Evolutionary conservation across 1,140 invertebrate species (phyloP).

Genomic region (Neotoxoptera formosana): DNA sequence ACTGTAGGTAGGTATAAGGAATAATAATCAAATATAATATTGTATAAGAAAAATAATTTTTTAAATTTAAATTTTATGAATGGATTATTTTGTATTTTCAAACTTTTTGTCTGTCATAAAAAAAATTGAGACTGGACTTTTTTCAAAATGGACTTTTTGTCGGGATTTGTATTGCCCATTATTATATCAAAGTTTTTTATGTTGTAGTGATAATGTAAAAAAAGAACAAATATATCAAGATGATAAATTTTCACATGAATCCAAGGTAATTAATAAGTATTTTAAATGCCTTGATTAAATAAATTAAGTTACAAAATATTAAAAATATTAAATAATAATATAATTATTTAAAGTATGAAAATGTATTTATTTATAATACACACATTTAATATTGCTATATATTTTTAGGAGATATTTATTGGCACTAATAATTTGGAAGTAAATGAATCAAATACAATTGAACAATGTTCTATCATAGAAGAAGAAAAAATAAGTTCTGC

Average conservation of each 20-base stretch:
- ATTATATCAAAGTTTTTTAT: not conserved
- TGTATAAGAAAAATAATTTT: too few relatives aligned
- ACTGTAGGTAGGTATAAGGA: too few relatives aligned
- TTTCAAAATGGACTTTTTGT: too few relatives aligned
- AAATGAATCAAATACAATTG: not conserved
- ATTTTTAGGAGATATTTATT: not conserved
- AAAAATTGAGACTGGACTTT: too few relatives aligned
- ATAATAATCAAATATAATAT: too few relatives aligned
- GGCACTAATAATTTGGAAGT: not conserved
- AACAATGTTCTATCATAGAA: not conserved
- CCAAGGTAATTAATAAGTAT: not conserved
- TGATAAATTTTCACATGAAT: not conserved
- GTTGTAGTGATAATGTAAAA: not conserved
- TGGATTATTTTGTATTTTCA: too few relatives aligned
- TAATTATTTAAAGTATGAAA: not conserved
- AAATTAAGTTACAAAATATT: not conserved
- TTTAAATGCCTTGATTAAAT: not conserved
- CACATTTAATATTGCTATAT: not conserved
- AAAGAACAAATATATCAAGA: not conserved
- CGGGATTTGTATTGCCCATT: not conserved
- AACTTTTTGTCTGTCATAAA: too few relatives aligned
- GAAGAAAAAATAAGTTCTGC: slow-evolving; percentile 34
- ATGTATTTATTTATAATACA: not conserved
- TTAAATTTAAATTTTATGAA: too few relatives aligned
- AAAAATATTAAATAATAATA: not conserved